These are phyloP conservation scores for Agrotis ipsilon DNA, from an alignment of 2,888 invertebrate species.

Conservation along the genomic window DNA sequence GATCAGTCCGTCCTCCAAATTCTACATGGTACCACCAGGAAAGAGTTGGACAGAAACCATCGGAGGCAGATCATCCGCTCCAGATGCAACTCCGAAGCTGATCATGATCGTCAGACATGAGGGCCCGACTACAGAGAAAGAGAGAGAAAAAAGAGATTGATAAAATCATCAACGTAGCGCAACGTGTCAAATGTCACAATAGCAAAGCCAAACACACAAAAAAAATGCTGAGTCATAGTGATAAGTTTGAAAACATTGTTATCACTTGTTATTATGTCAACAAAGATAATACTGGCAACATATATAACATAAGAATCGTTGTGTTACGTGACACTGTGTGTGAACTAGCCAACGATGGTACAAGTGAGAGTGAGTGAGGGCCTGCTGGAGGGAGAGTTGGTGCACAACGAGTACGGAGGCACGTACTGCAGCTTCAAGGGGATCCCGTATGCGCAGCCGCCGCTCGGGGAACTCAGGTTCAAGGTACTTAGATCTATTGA, in stretches of 20 bases:
- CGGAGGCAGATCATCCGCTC: no score
- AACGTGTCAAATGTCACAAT: not conserved
- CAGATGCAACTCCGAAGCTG: no score
- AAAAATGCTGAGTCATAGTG: not conserved
- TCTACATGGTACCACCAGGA: no score
- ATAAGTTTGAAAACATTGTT: not conserved
- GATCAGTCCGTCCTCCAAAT: no score
- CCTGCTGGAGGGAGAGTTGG: conserved; percentile 68
- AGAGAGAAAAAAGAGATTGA: not conserved
- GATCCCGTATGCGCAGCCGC: conserved; percentile 88
- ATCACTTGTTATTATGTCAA: not conserved
- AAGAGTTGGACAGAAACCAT: no score
- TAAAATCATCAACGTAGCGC: not conserved
- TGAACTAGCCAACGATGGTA: conserved; percentile 16
- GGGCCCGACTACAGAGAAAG: no score
- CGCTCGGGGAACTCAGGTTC: conserved; percentile 85
- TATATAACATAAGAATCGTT: not conserved
- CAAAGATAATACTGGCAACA: not conserved
- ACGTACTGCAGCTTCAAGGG: conserved; percentile 77
- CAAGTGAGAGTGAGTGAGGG: conserved; percentile 73
- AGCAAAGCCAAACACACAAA: not conserved
- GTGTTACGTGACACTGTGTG: not conserved
- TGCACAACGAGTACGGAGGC: conserved; percentile 67
- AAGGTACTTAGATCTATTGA: conserved; percentile 74
- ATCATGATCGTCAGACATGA: no score